Base-by-base conservation (phyloP, 1,140 invertebrate species). In the Drosophila novamexicana region DNA sequence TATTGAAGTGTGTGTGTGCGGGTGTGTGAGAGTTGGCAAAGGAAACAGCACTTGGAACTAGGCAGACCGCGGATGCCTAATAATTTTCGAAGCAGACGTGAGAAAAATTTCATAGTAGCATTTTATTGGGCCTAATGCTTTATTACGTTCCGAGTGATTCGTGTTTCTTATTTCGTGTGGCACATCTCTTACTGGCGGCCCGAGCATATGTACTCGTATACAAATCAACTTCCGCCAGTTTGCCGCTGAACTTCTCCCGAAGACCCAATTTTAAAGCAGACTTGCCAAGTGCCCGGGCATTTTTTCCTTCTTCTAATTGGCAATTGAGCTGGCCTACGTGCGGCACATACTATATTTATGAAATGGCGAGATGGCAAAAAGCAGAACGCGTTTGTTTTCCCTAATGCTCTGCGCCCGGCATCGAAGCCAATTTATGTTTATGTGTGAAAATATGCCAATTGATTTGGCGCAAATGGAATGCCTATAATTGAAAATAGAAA, bases 291-390 rank as follows among this genome's bases (percentile, higher is more conserved):
- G 78, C 71, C 82, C 67, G 50, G 62, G 57, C 65, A 53, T 57
- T 69, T 67, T 65, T 32, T 12, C 52, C 34, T 34, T 49, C 75
- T 91, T 91, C 89, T 91, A 91, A 91, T 91, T 91, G 89, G 89
- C 89, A 91, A 91, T 91, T 91, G 89, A 91, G 89, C 88, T 91
- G 89, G 75, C 40, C 79, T 91, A 91, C 89, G 89, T 91, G 89
- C 80, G 62, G 65, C 59, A 78, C 84, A 89, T 89, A 18, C 18
- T 18, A 1, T 18, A 89, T 81, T 89, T 89, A 89, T 89, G 79
- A 83, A 88, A 88, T 73, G 49, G 39, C 42, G 36, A n/a, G 64
- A 73, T 67, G 70, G 70, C 70, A 68, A 61, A 73, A 47, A 73
- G 54, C 70, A 68, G 64, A 68, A 61, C 70, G 70, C 70, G 59